Evolutionary conservation across 2,113 vertebrate genomes (phyloP).

Genomic region (Corythornis madagascariensis): DNA sequence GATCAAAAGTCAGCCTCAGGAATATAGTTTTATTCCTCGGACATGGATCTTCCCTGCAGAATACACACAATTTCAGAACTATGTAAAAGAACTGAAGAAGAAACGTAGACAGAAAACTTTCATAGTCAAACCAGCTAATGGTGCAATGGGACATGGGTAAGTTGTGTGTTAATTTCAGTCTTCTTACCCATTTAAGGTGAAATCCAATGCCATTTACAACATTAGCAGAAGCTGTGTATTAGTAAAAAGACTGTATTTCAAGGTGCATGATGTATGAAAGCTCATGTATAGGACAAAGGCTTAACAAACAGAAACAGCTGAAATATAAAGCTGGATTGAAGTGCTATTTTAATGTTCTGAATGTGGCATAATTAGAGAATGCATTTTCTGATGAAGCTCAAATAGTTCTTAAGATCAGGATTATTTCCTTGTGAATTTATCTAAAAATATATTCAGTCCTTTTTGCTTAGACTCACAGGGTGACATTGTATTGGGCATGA

Average conservation of each 20-base stretch:
- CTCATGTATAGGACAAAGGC: background rate
- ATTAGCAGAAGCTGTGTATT: background rate
- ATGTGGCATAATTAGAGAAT: background rate
- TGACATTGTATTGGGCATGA: background rate
- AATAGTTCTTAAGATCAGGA: background rate
- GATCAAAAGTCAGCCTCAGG: constrained; percentile 94
- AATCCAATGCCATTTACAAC: background rate
- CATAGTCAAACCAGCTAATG: constrained; percentile 97
- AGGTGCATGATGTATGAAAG: background rate
- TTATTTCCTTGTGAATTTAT: background rate
- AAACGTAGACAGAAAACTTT: constrained; percentile 97
- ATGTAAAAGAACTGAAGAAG: constrained; percentile 93
- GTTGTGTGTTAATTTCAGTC: constrained; percentile 45
- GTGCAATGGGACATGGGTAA: constrained; percentile 99
- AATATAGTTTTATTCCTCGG: constrained; percentile 95
- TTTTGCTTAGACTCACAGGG: background rate
- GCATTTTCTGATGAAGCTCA: background rate
- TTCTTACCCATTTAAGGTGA: background rate
- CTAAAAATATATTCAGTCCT: background rate
- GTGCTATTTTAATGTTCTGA: background rate
- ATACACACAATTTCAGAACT: constrained; percentile 97
- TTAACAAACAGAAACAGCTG: background rate
- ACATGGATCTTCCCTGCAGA: constrained; percentile 98
- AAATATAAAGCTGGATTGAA: background rate
- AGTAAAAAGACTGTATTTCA: background rate